phyloP scores from a whole-genome alignment of 2,888 invertebrate species.

The Drosophila kokeensis region DNA sequence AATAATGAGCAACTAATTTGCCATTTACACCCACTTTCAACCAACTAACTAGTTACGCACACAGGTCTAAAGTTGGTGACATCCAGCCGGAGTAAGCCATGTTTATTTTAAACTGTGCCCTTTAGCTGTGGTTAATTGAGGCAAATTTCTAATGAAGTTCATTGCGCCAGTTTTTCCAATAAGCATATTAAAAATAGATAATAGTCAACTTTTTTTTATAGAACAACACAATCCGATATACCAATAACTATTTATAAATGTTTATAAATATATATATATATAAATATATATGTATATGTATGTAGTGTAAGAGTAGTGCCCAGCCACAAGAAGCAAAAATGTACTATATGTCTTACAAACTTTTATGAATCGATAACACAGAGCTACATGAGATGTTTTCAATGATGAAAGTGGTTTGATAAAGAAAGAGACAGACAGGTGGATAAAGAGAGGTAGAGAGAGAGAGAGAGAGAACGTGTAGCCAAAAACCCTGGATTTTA shows the following conservation, averaged over 20 bases:
- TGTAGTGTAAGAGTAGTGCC: not conserved
- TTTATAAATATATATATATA: not conserved
- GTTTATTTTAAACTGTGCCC: constrained; percentile 44
- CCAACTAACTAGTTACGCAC: constrained; percentile 18
- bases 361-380: constrained; percentile 5
- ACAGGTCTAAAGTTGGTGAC: constrained; percentile 9
- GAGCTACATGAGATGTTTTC: constrained; percentile 17
- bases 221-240: constrained; percentile 1
- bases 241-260: constrained; percentile 18
- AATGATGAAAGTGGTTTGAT: constrained; percentile 25
- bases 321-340: constrained; percentile 38
- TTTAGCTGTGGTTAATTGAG: constrained; percentile 57
- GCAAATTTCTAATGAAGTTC: constrained; percentile 38
- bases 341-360: constrained; percentile 22
- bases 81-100: constrained; percentile 2
- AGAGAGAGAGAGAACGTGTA: constrained; percentile 15
- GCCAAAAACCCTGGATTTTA: constrained; percentile 32
- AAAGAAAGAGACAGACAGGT: not conserved
- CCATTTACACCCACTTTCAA: constrained; percentile 42
- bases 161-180: constrained; percentile 26
- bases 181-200: constrained; percentile 65
- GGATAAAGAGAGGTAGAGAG: constrained; percentile 3
- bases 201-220: constrained; percentile 20
- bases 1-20: constrained; percentile 72
- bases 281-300: not conserved